Evolutionary conservation across 2,797 vertebrate genomes (phyloP).

Genomic region (Tadarida brasiliensis): DNA sequence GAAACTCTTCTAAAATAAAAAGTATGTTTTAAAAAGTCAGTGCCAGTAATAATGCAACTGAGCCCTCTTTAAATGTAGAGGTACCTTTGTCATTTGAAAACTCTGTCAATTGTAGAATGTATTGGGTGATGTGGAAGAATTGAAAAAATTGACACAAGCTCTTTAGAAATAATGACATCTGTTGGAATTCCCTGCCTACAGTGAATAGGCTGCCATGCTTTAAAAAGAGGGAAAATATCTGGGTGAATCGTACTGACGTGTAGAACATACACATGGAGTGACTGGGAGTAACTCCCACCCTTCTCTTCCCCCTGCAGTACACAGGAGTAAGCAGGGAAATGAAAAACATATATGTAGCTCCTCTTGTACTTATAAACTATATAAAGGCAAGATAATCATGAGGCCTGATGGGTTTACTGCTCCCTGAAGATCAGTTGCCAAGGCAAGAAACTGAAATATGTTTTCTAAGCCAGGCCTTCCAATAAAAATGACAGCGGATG

Average conservation of each 20-base stretch:
- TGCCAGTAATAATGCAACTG: background rate
- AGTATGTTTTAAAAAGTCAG: background rate
- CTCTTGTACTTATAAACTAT: background rate
- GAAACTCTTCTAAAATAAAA: conserved; percentile 33
- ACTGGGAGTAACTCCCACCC: background rate
- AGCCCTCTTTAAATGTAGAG: background rate
- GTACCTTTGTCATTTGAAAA: background rate
- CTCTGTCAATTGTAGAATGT: background rate
- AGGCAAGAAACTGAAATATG: conserved; percentile 34
- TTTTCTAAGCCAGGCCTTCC: conserved; percentile 51
- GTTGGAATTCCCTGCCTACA: background rate
- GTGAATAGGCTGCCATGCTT: conserved; percentile 4
- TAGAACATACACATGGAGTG: background rate
- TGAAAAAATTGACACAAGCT: background rate
- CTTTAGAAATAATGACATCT: conserved; percentile 15
- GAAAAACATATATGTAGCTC: background rate
- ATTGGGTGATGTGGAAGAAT: background rate
- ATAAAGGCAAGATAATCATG: background rate
- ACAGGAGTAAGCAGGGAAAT: background rate
- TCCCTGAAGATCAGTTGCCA: conserved; percentile 39
- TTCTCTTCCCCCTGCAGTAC: background rate
- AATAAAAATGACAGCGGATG: conserved; percentile 55
- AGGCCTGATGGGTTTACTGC: background rate
- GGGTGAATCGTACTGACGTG: background rate
- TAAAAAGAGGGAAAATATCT: background rate